A percentile compares a stretch with the other conserved stretches of the same genome.
These are phyloP conservation scores for Brachyptera putata DNA, from an alignment of 2,888 invertebrate genomes.

Conservation along the genomic window DNA sequence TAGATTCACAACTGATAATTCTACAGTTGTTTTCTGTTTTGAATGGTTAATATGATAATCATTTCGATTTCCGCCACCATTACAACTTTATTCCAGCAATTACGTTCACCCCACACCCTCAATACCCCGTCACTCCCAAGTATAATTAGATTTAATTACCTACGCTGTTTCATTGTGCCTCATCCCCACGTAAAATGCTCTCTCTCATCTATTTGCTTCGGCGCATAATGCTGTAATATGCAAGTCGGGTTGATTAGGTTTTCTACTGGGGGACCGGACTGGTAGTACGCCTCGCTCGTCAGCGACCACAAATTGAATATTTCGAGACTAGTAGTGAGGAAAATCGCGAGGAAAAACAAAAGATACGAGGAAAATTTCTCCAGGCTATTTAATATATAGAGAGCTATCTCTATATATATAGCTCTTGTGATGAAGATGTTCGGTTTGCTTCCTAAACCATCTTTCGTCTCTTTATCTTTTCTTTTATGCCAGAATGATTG, in stretches of 20 bases:
- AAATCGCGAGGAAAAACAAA: constrained; percentile 8
- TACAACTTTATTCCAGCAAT: constrained; percentile 17
- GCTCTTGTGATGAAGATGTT: too few relatives aligned
- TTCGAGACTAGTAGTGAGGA: constrained; percentile 16
- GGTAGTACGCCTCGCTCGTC: neutral
- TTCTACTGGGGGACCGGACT: neutral
- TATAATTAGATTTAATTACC: constrained; percentile 17
- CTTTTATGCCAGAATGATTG: constrained; percentile 15
- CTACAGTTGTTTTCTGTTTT: too few relatives aligned
- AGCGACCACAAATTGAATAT: constrained; percentile 11
- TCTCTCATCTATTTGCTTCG: neutral
- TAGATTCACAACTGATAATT: too few relatives aligned
- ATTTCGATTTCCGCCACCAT: constrained; percentile 14
- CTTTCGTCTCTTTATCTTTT: constrained; percentile 1
- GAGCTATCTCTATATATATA: too few relatives aligned
- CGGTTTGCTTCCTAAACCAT: constrained; percentile 13
- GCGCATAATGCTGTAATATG: constrained; percentile 6
- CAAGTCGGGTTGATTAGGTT: neutral
- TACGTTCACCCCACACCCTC: neutral
- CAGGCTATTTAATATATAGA: too few relatives aligned
- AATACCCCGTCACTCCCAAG: neutral
- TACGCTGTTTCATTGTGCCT: neutral
- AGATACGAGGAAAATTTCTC: neutral
- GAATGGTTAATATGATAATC: constrained; percentile 7
- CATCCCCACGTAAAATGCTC: neutral